These are phyloP conservation scores for Dendroctonus valens DNA, from an alignment of 1,140 invertebrate genomes.

Conservation along the genomic window DNA sequence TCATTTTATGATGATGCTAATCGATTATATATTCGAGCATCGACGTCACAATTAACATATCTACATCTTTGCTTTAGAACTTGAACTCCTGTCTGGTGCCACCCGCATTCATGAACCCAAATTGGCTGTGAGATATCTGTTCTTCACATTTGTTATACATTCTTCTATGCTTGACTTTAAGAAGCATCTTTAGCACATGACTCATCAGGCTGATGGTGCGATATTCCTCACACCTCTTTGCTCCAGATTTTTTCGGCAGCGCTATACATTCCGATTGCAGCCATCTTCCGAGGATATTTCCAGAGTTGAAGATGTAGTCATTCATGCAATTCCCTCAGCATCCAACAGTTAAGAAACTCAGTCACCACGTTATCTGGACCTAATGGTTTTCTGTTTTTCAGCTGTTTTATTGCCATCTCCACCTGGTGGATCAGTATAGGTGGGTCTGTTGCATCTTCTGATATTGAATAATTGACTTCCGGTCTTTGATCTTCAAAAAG, in stretches of 20 bases:
- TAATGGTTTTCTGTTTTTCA: constrained; percentile 1
- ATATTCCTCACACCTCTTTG: background rate
- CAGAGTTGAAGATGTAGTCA: background rate
- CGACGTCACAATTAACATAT: constrained; percentile 7
- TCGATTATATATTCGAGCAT: no score
- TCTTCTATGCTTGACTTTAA: no score
- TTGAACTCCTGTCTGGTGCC: background rate
- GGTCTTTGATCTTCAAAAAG: constrained; percentile 4
- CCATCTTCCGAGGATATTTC: background rate
- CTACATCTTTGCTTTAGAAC: background rate
- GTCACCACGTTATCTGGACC: background rate
- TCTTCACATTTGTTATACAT: constrained; percentile 5
- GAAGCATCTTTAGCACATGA: no score
- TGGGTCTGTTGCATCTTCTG: background rate
- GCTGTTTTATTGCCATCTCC: no score
- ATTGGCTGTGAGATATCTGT: constrained; percentile 4
- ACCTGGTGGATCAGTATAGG: background rate
- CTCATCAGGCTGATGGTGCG: no score
- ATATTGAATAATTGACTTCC: background rate
- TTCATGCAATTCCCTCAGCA: background rate
- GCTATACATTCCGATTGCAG: no score
- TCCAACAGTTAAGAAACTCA: background rate
- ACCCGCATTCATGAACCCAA: constrained; percentile 6
- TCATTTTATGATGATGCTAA: no score
- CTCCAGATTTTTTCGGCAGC: background rate